Evolutionary conservation across 35 echinoderm and acorn worm genomes (phyloP).

Genomic region (Holothuria glaberrima): DNA sequence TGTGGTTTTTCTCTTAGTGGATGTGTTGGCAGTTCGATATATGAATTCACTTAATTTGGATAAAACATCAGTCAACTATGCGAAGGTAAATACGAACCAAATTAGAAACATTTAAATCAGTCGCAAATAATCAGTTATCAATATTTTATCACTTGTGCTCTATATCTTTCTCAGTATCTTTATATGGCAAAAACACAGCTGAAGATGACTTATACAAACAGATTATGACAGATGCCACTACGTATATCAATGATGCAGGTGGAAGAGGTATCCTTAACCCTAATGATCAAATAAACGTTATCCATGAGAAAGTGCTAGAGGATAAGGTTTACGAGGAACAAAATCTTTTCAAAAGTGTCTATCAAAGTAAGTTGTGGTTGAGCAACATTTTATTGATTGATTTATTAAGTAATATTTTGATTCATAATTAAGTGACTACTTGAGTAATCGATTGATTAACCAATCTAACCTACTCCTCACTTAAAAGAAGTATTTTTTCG

Average conservation of each 20-base stretch:
- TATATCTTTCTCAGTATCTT: conserved; percentile 50
- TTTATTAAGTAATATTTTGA: not conserved
- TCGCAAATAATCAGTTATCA: not conserved
- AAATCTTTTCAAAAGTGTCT: conserved; percentile 44
- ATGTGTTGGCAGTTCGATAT: too few species aligned
- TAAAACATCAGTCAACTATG: too few species aligned
- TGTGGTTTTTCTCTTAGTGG: too few species aligned
- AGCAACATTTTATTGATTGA: not conserved
- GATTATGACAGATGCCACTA: conserved; percentile 67
- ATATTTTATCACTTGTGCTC: not conserved
- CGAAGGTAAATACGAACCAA: too few species aligned
- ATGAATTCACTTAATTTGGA: too few species aligned
- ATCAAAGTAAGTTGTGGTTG: conserved; percentile 4
- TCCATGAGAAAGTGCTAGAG: conserved; percentile 28
- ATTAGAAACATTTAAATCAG: too few species aligned
- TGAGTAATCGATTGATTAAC: too few species aligned
- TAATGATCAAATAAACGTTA: conserved; percentile 39
- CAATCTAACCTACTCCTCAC: too few species aligned
- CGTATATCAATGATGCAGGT: conserved; percentile 68
- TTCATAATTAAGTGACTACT: too few species aligned
- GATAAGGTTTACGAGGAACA: conserved; percentile 53
- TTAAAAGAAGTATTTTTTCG: too few species aligned
- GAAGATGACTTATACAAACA: conserved; percentile 72
- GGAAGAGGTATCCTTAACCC: not conserved
- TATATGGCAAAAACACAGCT: conserved; percentile 66